Conservation (phyloP, 2,797 vertebrate species). For the Sebastes aleutianus region DNA sequence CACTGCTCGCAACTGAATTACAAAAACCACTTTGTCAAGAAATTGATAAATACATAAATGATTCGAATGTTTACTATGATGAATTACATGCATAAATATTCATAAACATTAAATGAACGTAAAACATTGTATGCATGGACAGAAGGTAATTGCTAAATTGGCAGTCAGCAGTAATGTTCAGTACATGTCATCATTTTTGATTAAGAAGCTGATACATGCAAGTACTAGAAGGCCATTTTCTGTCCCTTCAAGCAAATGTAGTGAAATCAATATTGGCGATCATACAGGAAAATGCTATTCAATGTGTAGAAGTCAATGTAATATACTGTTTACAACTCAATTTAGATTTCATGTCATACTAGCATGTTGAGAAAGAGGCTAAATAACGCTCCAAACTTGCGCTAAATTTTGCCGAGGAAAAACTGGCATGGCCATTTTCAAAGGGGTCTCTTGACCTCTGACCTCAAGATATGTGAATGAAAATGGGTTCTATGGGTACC, state of each 20-base stretch:
- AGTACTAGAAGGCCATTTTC: neutral
- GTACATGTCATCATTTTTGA: neutral
- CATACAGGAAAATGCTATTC: neutral
- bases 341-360: neutral
- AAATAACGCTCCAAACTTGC: too few species aligned
- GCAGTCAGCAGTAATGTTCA: neutral
- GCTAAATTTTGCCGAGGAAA: accelerated
- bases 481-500: too few species aligned
- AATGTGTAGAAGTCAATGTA: neutral
- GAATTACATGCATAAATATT: neutral
- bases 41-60: neutral
- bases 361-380: neutral
- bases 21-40: neutral
- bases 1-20: neutral
- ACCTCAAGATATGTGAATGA: too few species aligned
- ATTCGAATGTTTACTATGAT: neutral
- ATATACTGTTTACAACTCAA: neutral
- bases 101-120: neutral
- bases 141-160: neutral
- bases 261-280: neutral
- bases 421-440: too few species aligned
- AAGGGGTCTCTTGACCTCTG: too few species aligned
- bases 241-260: neutral
- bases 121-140: neutral
- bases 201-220: neutral